phyloP scores from a whole-genome alignment of 2,888 invertebrate genomes.

The Hyles lineata region DNA sequence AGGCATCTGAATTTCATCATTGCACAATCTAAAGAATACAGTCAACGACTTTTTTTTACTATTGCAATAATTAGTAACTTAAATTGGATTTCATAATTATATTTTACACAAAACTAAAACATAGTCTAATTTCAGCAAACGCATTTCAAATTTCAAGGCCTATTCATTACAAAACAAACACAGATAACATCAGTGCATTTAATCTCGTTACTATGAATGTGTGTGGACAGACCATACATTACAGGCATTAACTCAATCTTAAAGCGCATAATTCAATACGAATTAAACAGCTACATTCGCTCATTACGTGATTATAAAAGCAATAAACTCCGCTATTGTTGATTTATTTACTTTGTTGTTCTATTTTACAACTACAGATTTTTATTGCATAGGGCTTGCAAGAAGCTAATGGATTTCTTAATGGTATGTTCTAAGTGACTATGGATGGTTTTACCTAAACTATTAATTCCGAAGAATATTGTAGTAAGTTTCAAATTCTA shows the following conservation, averaged over 20 bases:
- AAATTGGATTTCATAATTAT: no score
- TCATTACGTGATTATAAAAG: constrained; percentile 10
- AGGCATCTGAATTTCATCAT: no score
- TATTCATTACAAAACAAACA: constrained; percentile 4
- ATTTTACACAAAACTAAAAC: no score
- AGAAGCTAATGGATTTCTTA: no score
- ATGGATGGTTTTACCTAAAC: no score
- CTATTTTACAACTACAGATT: not conserved
- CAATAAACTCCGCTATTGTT: not conserved
- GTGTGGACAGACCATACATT: constrained; percentile 20
- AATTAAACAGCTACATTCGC: not conserved
- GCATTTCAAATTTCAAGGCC: constrained; percentile 6
- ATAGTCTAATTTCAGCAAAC: not conserved
- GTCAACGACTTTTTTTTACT: no score
- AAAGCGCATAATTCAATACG: constrained; percentile 3
- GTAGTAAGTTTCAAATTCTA: no score
- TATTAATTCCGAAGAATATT: no score
- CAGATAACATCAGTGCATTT: constrained; percentile 1
- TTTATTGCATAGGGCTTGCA: not conserved
- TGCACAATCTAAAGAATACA: no score
- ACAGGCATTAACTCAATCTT: not conserved
- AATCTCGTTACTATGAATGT: not conserved
- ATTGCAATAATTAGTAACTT: no score
- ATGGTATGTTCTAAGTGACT: no score
- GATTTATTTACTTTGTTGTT: constrained; percentile 10